Conservation (phyloP, 1,140 invertebrate genomes). For the Eubasilissa regina region DNA sequence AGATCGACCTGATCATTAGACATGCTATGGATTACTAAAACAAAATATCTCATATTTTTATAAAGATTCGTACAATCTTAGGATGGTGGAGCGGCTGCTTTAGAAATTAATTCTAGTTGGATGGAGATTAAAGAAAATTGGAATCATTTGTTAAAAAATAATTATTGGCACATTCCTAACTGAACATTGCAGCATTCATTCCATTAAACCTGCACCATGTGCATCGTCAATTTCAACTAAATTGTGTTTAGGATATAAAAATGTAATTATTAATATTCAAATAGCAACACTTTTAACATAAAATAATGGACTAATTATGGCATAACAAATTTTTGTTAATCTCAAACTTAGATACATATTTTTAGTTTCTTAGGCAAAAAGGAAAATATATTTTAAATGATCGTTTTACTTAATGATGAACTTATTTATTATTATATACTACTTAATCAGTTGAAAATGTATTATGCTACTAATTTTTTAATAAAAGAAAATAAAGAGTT, state of each 20-base stretch:
- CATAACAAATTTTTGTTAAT: constrained; percentile 11
- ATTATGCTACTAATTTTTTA: constrained; percentile 58
- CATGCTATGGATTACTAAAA: too few species aligned
- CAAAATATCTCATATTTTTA: too few species aligned
- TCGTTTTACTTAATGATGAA: constrained; percentile 31
- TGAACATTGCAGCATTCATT: constrained; percentile 29
- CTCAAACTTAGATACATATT: constrained; percentile 32
- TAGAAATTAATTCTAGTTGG: too few species aligned
- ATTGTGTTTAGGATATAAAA: constrained; percentile 37
- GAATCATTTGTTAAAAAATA: background rate
- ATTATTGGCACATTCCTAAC: constrained; percentile 16
- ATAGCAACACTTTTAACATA: constrained; percentile 22
- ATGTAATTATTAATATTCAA: constrained; percentile 33
- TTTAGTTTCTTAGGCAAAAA: background rate
- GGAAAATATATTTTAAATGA: constrained; percentile 34
- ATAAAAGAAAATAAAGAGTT: constrained; percentile 48
- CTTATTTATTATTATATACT: constrained; percentile 37
- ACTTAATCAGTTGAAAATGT: constrained; percentile 56
- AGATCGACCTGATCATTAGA: too few species aligned
- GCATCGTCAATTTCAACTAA: constrained; percentile 58
- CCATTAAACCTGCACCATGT: constrained; percentile 54
- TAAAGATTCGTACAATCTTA: too few species aligned
- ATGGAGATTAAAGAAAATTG: too few species aligned
- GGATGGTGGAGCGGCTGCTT: too few species aligned
- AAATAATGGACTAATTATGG: background rate